Percentiles rank a stretch among this genome's conserved stretches.
Evolutionary conservation across 2,888 invertebrate species (phyloP).

Genomic region (Diloba caeruleocephala): DNA sequence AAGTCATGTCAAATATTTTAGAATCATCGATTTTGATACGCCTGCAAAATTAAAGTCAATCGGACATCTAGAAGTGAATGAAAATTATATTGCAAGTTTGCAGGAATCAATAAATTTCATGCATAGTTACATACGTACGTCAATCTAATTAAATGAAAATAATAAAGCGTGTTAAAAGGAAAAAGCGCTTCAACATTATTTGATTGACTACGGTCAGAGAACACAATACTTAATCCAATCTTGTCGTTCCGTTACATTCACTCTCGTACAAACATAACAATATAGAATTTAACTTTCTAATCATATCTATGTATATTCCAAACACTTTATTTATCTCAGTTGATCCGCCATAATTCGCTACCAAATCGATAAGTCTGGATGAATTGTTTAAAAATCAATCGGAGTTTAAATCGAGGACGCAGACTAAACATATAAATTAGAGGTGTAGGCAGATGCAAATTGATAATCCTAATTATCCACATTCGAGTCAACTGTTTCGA

Average conservation of each 20-base stretch:
- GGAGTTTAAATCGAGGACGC: conserved; percentile 22
- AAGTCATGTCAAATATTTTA: too few species aligned
- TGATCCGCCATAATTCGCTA: conserved; percentile 42
- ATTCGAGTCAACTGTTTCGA: conserved; percentile 14
- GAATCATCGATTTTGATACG: too few species aligned
- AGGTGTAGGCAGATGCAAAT: conserved; percentile 21
- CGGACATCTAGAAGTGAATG: too few species aligned
- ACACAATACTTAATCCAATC: conserved; percentile 14
- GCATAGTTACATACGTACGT: too few species aligned
- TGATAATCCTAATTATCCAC: conserved; percentile 26
- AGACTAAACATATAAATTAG: conserved; percentile 41
- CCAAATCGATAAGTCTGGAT: conserved; percentile 34
- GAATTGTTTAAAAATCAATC: conserved; percentile 37
- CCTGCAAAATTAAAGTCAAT: too few species aligned
- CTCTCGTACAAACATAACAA: conserved; percentile 14
- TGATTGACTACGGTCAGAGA: neutral
- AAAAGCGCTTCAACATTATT: too few species aligned
- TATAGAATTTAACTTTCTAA: conserved; percentile 45
- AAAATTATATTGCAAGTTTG: too few species aligned
- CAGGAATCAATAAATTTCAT: too few species aligned
- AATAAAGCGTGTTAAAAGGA: too few species aligned
- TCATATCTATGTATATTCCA: conserved; percentile 34
- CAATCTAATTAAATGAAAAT: too few species aligned
- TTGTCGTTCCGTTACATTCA: neutral
- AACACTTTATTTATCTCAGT: conserved; percentile 39